A percentile compares a stretch with the other conserved stretches of the same genome.
Evolutionary conservation across 1,140 invertebrate species (phyloP).

Genomic region (Ceratosolen fusciceps): DNA sequence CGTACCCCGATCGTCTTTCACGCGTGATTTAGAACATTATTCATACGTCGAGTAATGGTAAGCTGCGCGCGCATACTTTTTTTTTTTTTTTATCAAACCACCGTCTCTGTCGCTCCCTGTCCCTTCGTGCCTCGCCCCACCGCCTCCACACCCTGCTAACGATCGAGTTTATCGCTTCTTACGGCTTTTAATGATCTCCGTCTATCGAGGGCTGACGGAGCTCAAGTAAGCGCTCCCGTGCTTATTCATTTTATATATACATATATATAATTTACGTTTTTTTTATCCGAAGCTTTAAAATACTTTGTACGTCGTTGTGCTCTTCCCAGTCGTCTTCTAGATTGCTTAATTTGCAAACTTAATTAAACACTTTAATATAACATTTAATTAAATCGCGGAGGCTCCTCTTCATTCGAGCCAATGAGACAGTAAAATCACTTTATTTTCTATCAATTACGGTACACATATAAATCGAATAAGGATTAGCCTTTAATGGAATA

Average conservation of each 20-base stretch:
- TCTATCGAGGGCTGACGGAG: no score
- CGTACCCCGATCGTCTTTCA: not conserved
- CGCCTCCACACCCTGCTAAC: no score
- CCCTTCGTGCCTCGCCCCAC: no score
- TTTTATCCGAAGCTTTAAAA: not conserved
- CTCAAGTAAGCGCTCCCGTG: no score
- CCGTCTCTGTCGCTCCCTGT: no score
- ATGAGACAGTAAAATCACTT: not conserved
- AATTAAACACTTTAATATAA: not conserved
- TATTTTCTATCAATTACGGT: not conserved
- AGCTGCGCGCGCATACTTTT: no score
- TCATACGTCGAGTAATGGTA: no score
- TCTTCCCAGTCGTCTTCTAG: not conserved
- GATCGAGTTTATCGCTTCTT: no score
- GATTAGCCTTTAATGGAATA: not conserved
- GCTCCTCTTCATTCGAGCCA: not conserved
- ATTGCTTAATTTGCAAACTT: not conserved
- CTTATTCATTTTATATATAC: not conserved
- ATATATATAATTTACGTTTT: not conserved
- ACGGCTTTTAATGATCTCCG: no score
- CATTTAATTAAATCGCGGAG: not conserved
- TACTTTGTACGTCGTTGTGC: not conserved
- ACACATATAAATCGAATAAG: not conserved
- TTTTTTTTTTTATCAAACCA: no score
- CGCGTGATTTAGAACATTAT: not conserved